Conservation (phyloP, 2,888 invertebrate genomes). For the Geophilus truncorum region DNA sequence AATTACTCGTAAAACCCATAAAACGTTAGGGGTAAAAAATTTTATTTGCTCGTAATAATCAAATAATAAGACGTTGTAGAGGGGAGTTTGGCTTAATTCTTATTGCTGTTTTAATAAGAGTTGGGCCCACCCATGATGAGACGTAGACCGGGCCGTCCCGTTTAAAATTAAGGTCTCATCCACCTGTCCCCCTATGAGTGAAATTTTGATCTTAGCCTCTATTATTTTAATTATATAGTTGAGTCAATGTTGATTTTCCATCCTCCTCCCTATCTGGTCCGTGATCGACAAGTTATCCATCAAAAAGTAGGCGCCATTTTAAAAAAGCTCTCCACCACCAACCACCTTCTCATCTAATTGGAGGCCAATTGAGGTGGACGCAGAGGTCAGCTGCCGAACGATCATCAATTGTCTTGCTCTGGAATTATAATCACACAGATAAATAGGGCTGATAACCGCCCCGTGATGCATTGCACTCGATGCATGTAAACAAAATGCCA, state of each 20-base stretch:
- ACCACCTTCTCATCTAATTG: neutral
- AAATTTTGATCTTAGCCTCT: conserved; percentile 10
- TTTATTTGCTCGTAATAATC: neutral
- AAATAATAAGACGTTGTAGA: neutral
- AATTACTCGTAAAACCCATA: too few relatives aligned
- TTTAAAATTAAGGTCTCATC: conserved; percentile 5
- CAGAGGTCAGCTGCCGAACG: conserved; percentile 1
- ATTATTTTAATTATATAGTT: neutral
- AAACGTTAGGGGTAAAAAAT: too few relatives aligned
- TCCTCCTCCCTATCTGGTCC: neutral
- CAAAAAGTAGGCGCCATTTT: neutral
- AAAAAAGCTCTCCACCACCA: neutral
- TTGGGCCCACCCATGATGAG: neutral
- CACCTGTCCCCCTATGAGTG: neutral
- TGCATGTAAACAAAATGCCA: neutral
- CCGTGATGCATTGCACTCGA: neutral
- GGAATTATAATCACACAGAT: neutral
- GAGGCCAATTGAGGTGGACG: conserved; percentile 10
- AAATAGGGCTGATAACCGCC: neutral
- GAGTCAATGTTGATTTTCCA: conserved; percentile 10
- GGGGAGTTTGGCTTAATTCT: neutral
- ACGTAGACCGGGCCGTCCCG: neutral
- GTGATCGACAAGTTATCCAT: conserved; percentile 4
- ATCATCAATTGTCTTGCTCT: neutral
- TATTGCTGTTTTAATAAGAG: too few relatives aligned